These are phyloP conservation scores for Ceratitis capitata DNA, from an alignment of 1,140 invertebrate genomes.

Conservation along the genomic window DNA sequence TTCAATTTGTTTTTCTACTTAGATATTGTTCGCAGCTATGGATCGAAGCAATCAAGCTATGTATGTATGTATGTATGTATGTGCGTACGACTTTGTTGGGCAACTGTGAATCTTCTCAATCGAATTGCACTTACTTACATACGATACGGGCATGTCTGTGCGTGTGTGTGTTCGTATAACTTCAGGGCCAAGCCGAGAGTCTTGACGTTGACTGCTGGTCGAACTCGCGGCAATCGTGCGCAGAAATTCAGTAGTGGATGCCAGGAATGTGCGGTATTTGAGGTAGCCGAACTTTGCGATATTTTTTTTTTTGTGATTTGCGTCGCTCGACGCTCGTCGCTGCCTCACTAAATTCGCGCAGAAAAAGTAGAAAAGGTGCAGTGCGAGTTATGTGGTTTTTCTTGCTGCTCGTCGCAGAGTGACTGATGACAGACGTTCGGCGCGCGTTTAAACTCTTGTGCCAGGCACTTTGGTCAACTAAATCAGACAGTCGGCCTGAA, in stretches of 20 bases:
- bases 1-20: not conserved
- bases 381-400: constrained; percentile 27
- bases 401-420: not conserved
- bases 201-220: not conserved
- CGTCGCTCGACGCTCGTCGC: no score
- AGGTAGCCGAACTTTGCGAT: constrained; percentile 14
- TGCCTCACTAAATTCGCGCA: not conserved
- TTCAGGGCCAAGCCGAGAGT: constrained; percentile 4
- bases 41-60: not conserved
- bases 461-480: not conserved
- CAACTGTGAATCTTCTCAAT: not conserved
- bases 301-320: constrained; percentile 24
- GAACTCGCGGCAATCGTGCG: constrained; percentile 14
- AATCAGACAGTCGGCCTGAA: not conserved
- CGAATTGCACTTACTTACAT: not conserved
- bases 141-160: no score
- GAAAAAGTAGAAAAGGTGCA: constrained; percentile 25
- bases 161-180: not conserved
- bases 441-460: constrained; percentile 22
- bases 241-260: constrained; percentile 13
- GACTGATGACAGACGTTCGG: constrained; percentile 34
- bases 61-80: no score
- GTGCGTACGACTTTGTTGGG: no score
- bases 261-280: constrained; percentile 29
- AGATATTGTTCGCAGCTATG: not conserved